These are phyloP conservation scores for Eurystomus glaucurus DNA, from an alignment of 2,797 vertebrate species.

Conservation along the genomic window DNA sequence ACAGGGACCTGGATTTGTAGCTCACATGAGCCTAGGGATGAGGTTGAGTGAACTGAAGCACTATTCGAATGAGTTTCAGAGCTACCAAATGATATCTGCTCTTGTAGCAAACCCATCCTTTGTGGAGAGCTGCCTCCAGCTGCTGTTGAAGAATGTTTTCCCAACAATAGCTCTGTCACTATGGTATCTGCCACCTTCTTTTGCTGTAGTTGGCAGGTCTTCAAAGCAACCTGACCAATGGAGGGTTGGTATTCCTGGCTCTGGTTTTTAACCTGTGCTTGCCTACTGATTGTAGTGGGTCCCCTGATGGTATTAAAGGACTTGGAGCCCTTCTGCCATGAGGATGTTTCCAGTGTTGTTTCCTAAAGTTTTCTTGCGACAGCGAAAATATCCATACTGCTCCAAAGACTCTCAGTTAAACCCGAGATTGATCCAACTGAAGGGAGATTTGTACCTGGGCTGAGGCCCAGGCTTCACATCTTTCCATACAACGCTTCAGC, in stretches of 20 bases:
- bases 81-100: not conserved
- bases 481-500: not conserved
- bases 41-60: not conserved
- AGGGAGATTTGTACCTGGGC: slow-evolving; percentile 42
- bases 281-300: accelerated
- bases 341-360: not conserved
- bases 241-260: not conserved
- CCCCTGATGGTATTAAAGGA: not conserved
- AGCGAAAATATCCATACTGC: not conserved
- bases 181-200: not conserved
- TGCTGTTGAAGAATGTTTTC: not conserved
- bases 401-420: not conserved
- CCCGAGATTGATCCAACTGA: not conserved
- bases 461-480: not conserved
- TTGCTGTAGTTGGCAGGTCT: not conserved
- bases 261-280: not conserved
- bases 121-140: not conserved
- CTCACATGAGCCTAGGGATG: not conserved
- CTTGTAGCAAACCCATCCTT: not conserved
- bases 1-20: not conserved
- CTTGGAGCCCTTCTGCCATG: not conserved
- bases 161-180: not conserved
- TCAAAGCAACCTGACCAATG: not conserved
- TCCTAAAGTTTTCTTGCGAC: not conserved
- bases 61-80: not conserved